Evolutionary conservation across 2,113 vertebrate species (phyloP).

Genomic region (Cyphomyrus plagiostoma): DNA sequence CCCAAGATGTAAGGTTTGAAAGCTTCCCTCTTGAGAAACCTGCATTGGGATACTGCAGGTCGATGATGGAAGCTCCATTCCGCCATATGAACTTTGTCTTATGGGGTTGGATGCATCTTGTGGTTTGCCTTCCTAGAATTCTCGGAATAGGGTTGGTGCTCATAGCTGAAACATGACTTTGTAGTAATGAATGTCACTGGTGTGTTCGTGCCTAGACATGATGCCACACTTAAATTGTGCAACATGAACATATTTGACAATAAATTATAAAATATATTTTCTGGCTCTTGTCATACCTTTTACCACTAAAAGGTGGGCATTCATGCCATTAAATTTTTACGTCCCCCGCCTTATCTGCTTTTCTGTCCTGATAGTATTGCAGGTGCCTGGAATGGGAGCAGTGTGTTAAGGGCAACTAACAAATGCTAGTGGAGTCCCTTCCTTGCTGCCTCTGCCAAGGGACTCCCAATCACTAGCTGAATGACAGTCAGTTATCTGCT

Average conservation of each 20-base stretch:
- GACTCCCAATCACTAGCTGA: not conserved
- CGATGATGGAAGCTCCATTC: not conserved
- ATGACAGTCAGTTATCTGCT: not conserved
- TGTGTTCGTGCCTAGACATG: constrained; percentile 29
- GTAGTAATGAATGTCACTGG: constrained; percentile 35
- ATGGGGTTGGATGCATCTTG: not conserved
- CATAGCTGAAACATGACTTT: not conserved
- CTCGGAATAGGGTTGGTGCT: not conserved
- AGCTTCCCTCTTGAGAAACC: not conserved
- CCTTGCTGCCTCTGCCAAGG: not conserved
- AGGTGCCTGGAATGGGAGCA: not conserved
- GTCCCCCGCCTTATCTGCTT: not conserved
- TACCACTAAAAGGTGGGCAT: not conserved
- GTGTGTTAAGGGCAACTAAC: not conserved
- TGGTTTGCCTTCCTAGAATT: not conserved
- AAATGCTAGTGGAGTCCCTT: not conserved
- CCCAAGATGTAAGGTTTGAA: not conserved
- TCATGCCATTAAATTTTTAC: not conserved
- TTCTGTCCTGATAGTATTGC: not conserved
- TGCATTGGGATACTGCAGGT: not conserved
- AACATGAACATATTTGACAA: constrained; percentile 41
- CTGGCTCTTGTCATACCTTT: not conserved
- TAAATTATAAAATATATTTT: constrained; percentile 34
- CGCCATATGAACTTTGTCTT: not conserved
- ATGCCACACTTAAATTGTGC: constrained; percentile 36